Base-by-base conservation (phyloP, 2,888 invertebrate genomes). In the Ennomos quercinarius region DNA sequence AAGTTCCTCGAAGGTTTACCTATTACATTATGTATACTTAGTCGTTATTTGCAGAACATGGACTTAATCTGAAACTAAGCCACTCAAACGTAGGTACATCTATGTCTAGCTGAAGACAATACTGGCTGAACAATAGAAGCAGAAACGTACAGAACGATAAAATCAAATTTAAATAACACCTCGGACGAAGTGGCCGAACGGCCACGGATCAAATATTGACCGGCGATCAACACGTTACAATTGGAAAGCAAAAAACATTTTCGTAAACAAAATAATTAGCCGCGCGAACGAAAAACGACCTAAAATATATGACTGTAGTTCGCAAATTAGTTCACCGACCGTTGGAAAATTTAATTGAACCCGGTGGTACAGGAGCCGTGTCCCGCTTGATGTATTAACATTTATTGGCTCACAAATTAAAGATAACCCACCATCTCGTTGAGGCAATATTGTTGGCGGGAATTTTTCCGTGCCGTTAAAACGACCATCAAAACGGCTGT, bases 361-460 rank as follows among this genome's bases (percentile, higher is more conserved):
- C 73, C 71, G 72, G 75, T 76, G 70, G 74, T 76, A 70, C 74
- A 71, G 72, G 74, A 71, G 75, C 66, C 71, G 66, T 75, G 76
- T 73, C 73, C 73, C 83, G 78, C 66, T 78, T 91, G 91, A 91
- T 87, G 86, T 89, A 90, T 91, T 89, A 88, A 90, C 88, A 90
- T 90, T 91, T 90, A 91, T 92, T 91, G 90, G 85, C 87, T 90
- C 84, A 86, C 89, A 88, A 88, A 90, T 90, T 91, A 87, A 91
- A 93, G 87, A 87, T 88, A 83, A 83, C 84, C 73, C 78, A 74
- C 60, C 77, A 80, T 78, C 51, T 78, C 76, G 76, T 70, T 70
- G 67, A 74, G 73, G 73, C 77, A 79, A 79, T 86, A 87, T 82
- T 82, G 77, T 73, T 70, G 46, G 12, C 47, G 27, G 36, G 65